Evolutionary conservation across 2,888 invertebrate genomes (phyloP).

Genomic region (Hanleya hanleyi): DNA sequence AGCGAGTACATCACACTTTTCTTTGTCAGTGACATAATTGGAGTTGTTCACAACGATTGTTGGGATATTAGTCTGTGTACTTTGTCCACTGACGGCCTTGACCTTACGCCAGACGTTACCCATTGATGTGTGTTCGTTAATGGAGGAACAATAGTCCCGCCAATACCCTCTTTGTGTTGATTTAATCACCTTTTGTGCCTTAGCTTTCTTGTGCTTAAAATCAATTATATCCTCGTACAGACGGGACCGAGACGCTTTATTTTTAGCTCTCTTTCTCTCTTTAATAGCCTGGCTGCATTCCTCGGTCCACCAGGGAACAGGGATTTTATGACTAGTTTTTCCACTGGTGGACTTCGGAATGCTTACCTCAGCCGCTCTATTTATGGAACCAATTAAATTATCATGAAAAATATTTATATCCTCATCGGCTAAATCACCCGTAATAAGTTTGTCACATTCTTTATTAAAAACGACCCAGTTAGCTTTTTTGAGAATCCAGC

Average conservation of each 20-base stretch:
- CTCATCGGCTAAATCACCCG: not conserved
- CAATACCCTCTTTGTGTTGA: not conserved
- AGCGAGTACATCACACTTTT: not conserved
- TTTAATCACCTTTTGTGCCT: not conserved
- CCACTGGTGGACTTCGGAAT: not conserved
- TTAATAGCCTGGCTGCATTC: not conserved
- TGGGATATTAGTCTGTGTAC: not conserved
- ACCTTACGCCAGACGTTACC: not conserved
- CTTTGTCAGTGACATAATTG: not conserved
- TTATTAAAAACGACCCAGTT: not conserved
- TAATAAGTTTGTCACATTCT: not conserved
- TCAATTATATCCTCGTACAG: not conserved
- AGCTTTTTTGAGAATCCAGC: conserved; percentile 2
- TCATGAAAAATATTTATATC: not conserved
- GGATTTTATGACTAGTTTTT: not conserved
- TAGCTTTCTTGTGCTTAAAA: not conserved
- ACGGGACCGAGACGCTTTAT: not conserved
- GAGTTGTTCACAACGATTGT: not conserved
- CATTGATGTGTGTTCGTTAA: not conserved
- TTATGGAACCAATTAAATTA: not conserved
- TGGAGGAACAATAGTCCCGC: not conserved
- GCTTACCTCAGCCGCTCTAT: not conserved
- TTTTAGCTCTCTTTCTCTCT: not conserved
- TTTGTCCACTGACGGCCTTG: not conserved
- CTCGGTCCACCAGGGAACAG: conserved; percentile 3